Percentiles rank a stretch among this genome's conserved stretches.
Evolutionary conservation across 2,797 vertebrate genomes (phyloP).

Genomic region (Sternarchorhynchus goeldii): DNA sequence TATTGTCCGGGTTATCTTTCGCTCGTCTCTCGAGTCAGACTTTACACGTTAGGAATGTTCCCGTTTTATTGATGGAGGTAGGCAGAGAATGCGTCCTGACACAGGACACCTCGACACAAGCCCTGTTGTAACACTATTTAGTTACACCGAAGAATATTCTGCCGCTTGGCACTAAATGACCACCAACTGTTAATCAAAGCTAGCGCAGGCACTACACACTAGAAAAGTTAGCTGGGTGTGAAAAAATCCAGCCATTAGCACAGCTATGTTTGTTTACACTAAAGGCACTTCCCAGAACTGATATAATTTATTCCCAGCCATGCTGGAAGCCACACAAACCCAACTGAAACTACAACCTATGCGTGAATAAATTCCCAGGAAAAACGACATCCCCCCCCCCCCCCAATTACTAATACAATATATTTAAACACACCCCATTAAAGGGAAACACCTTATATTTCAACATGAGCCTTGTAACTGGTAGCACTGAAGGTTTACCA

Average conservation of each 20-base stretch:
- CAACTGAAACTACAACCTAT: constrained; percentile 45
- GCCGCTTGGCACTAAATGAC: constrained; percentile 25
- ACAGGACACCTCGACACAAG: constrained; percentile 16
- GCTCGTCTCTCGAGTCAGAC: not conserved
- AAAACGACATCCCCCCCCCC: too few relatives aligned
- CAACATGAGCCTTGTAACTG: too few relatives aligned
- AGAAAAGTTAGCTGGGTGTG: constrained; percentile 52
- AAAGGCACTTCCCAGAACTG: constrained; percentile 64
- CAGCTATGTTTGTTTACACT: constrained; percentile 57
- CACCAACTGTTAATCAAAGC: constrained; percentile 40
- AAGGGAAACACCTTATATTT: too few relatives aligned
- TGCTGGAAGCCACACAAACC: constrained; percentile 44
- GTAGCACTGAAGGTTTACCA: too few relatives aligned
- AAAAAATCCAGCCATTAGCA: constrained; percentile 58
- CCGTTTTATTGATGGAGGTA: not conserved
- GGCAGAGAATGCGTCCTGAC: not conserved
- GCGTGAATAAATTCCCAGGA: not conserved
- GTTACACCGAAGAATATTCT: constrained; percentile 6
- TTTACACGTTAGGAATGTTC: not conserved
- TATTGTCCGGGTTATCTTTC: constrained; percentile 18
- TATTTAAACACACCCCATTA: too few relatives aligned
- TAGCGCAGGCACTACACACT: constrained; percentile 52
- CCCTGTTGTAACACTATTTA: constrained; percentile 10
- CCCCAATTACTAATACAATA: too few relatives aligned
- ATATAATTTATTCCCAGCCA: constrained; percentile 59